Conservation (phyloP, 2,797 vertebrate species). For the Malacoctenus gilli region DNA sequence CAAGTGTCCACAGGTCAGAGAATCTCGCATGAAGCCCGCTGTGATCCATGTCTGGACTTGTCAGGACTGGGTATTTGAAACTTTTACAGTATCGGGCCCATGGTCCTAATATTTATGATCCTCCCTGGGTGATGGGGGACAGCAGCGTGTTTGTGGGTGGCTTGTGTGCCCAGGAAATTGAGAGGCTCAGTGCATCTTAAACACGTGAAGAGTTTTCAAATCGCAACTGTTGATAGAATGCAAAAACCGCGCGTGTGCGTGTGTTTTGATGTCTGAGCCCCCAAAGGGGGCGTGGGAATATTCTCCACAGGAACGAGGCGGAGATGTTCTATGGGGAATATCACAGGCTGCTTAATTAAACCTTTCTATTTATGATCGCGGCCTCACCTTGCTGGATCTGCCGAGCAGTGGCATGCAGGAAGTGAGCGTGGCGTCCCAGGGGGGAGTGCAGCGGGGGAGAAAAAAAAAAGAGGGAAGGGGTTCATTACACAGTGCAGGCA, state of each 20-base stretch:
- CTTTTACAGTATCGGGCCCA: too few species aligned
- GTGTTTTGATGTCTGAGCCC: slow-evolving; percentile 71
- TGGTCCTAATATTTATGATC: too few species aligned
- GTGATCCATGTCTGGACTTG: too few species aligned
- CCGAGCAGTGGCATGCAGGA: slow-evolving; percentile 39
- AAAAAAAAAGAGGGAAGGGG: slow-evolving; percentile 37
- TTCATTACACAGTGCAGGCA: slow-evolving; percentile 60
- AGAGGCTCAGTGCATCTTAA: background rate
- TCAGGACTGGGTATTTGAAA: too few species aligned
- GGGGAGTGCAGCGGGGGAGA: slow-evolving; percentile 42
- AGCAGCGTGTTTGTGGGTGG: background rate
- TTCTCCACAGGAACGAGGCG: slow-evolving; percentile 57
- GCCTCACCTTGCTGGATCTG: slow-evolving; percentile 61
- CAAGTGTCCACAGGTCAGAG: too few species aligned
- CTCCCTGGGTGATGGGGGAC: too few species aligned
- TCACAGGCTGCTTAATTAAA: slow-evolving; percentile 73
- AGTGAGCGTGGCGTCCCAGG: slow-evolving; percentile 46
- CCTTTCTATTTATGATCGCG: slow-evolving; percentile 72
- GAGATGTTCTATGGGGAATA: slow-evolving; percentile 58
- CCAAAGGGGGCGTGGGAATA: slow-evolving; percentile 66
- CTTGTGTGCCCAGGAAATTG: slow-evolving; percentile 13
- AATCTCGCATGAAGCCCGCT: too few species aligned
- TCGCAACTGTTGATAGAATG: slow-evolving; percentile 49
- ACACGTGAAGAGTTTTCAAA: slow-evolving; percentile 27
- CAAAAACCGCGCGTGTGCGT: slow-evolving; percentile 25